These are phyloP conservation scores for Parthenolecanium corni DNA, from an alignment of 2,888 invertebrate genomes.

Conservation along the genomic window DNA sequence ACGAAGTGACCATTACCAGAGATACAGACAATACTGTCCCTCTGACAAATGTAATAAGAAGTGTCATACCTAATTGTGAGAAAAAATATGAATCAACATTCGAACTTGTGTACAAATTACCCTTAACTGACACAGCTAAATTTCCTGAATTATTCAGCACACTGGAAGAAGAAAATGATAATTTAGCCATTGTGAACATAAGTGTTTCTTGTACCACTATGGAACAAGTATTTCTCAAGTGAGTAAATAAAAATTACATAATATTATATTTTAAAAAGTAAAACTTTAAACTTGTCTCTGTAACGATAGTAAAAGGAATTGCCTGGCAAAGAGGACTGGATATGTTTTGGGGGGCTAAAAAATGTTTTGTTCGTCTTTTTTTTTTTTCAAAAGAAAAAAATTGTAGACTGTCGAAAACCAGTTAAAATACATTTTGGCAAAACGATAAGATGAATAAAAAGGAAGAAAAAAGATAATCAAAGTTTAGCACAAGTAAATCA, in stretches of 20 bases:
- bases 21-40: background rate
- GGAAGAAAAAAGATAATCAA: too few species aligned
- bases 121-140: slow-evolving; percentile 44
- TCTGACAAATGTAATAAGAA: slow-evolving; percentile 36
- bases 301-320: too few species aligned
- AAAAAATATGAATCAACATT: slow-evolving; percentile 40
- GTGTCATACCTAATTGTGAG: slow-evolving; percentile 39
- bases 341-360: too few species aligned
- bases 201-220: slow-evolving; percentile 78
- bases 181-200: slow-evolving; percentile 60
- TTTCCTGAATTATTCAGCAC: slow-evolving; percentile 51
- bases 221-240: slow-evolving; percentile 86
- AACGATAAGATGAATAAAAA: too few species aligned
- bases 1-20: slow-evolving; percentile 50
- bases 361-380: too few species aligned
- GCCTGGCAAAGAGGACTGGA: too few species aligned
- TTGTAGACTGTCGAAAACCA: too few species aligned
- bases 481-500: too few species aligned
- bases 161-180: slow-evolving; percentile 49
- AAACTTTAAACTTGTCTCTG: background rate
- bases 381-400: too few species aligned
- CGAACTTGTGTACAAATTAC: slow-evolving; percentile 45
- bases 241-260: slow-evolving; percentile 30
- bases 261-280: background rate
- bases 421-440: too few species aligned